A percentile compares a stretch with the other conserved stretches of the same genome.
These are phyloP conservation scores for Sussaba pulchella DNA, from an alignment of 2,888 invertebrate genomes.

Conservation along the genomic window DNA sequence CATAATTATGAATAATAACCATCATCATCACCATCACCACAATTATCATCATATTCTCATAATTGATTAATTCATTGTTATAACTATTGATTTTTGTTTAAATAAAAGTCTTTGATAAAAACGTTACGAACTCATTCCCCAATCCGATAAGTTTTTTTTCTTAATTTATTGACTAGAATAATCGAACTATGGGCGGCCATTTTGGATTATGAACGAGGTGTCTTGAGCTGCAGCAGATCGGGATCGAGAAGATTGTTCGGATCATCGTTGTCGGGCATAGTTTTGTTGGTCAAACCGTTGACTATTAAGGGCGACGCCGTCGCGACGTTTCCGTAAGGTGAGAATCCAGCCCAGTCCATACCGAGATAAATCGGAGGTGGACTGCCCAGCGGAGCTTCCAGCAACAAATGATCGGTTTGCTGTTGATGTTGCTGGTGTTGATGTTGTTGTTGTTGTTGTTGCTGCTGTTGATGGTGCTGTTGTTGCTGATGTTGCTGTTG, in stretches of 20 bases:
- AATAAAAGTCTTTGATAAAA: no score
- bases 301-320: slow-evolving; percentile 80
- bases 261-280: slow-evolving; percentile 77
- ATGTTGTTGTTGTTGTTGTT: slow-evolving; percentile 73
- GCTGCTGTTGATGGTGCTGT: slow-evolving; percentile 74
- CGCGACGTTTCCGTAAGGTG: slow-evolving; percentile 79
- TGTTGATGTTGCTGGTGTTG: slow-evolving; percentile 75
- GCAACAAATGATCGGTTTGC: slow-evolving; percentile 79
- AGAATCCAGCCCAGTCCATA: slow-evolving; percentile 84
- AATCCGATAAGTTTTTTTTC: no score
- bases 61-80: no score
- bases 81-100: no score
- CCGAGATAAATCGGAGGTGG: slow-evolving; percentile 83
- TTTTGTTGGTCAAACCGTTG: slow-evolving; percentile 79
- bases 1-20: no score
- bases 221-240: slow-evolving; percentile 82
- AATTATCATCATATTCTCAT: no score
- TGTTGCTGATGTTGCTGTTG: slow-evolving; percentile 66
- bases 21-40: no score
- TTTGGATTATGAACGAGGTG: slow-evolving; percentile 79
- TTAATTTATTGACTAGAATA: slow-evolving; percentile 27
- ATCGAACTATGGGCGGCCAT: slow-evolving; percentile 8
- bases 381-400: slow-evolving; percentile 81
- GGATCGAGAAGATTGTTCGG: slow-evolving; percentile 82
- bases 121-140: no score